Evolutionary conservation across 1,140 invertebrate species (phyloP).

Genomic region (Holcopasites calliopsidis): DNA sequence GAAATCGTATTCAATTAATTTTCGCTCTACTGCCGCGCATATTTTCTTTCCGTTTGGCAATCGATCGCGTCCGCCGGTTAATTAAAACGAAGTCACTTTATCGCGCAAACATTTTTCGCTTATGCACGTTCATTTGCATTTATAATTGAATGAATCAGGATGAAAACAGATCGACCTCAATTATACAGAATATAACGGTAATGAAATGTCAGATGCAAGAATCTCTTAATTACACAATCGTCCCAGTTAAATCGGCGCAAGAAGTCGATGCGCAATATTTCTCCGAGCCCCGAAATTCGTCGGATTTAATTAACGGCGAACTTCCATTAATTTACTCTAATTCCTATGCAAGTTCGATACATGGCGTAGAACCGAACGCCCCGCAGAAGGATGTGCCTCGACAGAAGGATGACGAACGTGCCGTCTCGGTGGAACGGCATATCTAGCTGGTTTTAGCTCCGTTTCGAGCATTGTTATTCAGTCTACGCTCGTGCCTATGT

Average conservation of each 20-base stretch:
- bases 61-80: not conserved
- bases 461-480: slow-evolving; percentile 71
- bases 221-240: not conserved
- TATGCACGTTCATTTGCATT: too few species aligned
- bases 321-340: slow-evolving; percentile 16
- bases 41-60: not conserved
- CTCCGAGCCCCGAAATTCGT: not conserved
- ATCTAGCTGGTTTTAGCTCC: slow-evolving; percentile 54
- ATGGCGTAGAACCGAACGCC: not conserved
- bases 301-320: slow-evolving; percentile 19
- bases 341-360: slow-evolving; percentile 31
- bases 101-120: not conserved
- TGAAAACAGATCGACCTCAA: not conserved
- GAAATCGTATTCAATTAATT: not conserved
- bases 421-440: slow-evolving; percentile 27
- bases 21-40: not conserved
- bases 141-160: not conserved
- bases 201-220: not conserved
- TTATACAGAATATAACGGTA: not conserved
- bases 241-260: too few species aligned
- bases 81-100: not conserved
- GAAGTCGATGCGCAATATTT: too few species aligned
- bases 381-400: not conserved
- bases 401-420: slow-evolving; percentile 39
- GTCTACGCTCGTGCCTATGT: slow-evolving; percentile 66